These are phyloP conservation scores for Ochropleura leucogaster DNA, from an alignment of 2,888 invertebrate species.

Conservation along the genomic window DNA sequence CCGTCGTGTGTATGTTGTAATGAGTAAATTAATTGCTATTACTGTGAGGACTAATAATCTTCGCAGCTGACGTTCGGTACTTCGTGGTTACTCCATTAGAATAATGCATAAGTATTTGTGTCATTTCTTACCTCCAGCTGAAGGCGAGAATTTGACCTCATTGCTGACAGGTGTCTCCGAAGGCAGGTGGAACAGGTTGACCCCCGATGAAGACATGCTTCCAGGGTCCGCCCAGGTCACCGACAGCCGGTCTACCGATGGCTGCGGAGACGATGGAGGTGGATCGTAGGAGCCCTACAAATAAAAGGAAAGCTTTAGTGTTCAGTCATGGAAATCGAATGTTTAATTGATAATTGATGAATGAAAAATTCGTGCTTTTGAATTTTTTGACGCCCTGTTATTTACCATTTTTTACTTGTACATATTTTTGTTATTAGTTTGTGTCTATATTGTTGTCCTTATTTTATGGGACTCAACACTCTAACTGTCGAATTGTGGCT, in stretches of 20 bases:
- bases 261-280: conserved; percentile 92
- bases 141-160: conserved; percentile 87
- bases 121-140: conserved; percentile 71
- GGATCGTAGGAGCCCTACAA: conserved; percentile 83
- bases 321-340: too few species aligned
- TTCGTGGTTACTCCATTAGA: neutral
- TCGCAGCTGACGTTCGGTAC: neutral
- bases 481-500: too few species aligned
- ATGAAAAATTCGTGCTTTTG: too few species aligned
- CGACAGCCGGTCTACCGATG: conserved; percentile 93
- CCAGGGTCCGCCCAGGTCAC: conserved; percentile 93
- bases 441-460: too few species aligned
- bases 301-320: neutral
- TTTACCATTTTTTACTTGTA: too few species aligned
- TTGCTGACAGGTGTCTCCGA: conserved; percentile 82
- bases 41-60: too few species aligned
- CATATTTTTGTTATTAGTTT: too few species aligned
- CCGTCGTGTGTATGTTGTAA: too few species aligned
- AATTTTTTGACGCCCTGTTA: too few species aligned
- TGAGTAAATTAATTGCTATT: too few species aligned
- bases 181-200: conserved; percentile 85
- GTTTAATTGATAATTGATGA: too few species aligned
- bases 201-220: conserved; percentile 87
- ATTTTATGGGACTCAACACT: too few species aligned
- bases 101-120: neutral